A percentile compares a stretch with the other conserved stretches of the same genome.
Evolutionary conservation across 2,113 vertebrate species (phyloP).

Genomic region (Sinocyclocheilus grahami): DNA sequence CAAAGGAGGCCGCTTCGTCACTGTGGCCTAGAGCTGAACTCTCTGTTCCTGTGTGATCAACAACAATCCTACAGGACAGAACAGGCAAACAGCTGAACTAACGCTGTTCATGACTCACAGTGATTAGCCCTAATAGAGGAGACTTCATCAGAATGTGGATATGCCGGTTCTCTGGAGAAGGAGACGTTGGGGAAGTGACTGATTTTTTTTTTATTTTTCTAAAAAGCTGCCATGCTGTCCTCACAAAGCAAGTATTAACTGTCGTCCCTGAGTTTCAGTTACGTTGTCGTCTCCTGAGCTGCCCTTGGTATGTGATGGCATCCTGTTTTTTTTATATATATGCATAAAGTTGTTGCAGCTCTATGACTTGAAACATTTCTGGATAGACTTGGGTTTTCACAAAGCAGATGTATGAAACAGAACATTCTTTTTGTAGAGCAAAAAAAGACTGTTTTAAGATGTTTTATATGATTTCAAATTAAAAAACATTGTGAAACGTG

Average conservation of each 20-base stretch:
- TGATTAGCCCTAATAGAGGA: neutral
- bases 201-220: neutral
- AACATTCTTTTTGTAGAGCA: conserved; percentile 32
- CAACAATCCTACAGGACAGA: neutral
- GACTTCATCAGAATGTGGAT: conserved; percentile 9
- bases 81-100: neutral
- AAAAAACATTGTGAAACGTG: conserved; percentile 22
- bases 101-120: conserved; percentile 9
- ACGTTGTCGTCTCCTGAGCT: conserved; percentile 9
- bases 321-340: neutral
- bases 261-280: conserved; percentile 3
- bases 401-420: neutral
- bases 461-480: conserved; percentile 52
- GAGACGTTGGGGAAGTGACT: neutral
- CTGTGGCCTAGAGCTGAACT: conserved; percentile 77
- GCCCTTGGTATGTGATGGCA: neutral
- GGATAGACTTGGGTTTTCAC: neutral
- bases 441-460: conserved; percentile 20
- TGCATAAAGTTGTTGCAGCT: neutral
- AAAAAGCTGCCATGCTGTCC: neutral
- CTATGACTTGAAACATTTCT: neutral
- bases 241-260: conserved; percentile 23
- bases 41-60: conserved; percentile 22
- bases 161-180: neutral
- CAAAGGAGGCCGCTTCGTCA: conserved; percentile 91